These are phyloP conservation scores for Oryzias melastigma DNA, from an alignment of 2,113 vertebrate genomes.

Conservation along the genomic window DNA sequence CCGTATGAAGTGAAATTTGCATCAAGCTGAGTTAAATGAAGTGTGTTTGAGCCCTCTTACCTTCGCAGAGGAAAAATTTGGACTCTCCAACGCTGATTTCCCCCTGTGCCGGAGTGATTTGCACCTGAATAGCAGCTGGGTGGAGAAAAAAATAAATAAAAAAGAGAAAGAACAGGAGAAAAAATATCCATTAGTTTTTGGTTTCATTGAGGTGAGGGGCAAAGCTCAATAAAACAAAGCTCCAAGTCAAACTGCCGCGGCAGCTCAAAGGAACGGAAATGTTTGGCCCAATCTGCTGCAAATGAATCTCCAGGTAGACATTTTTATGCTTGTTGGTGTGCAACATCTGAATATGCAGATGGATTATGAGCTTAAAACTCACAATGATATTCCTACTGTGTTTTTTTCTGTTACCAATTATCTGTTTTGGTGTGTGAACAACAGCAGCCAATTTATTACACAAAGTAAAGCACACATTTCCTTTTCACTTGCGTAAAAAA, in stretches of 20 bases:
- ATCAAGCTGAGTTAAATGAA: slow-evolving; percentile 8
- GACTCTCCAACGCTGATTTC: slow-evolving; percentile 98
- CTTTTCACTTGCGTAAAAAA: too few species aligned
- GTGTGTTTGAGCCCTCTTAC: slow-evolving; percentile 64
- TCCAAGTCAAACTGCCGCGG: slow-evolving; percentile 25
- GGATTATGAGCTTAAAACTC: slow-evolving; percentile 7
- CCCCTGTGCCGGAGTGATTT: slow-evolving; percentile 91
- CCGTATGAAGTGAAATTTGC: slow-evolving; percentile 9
- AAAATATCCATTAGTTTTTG: slow-evolving; percentile 57
- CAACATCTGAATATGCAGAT: slow-evolving; percentile 27
- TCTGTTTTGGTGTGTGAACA: background rate
- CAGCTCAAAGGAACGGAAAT: slow-evolving; percentile 31
- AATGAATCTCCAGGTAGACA: slow-evolving; percentile 36
- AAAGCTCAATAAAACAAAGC: slow-evolving; percentile 13
- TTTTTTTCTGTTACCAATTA: background rate
- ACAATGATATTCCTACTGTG: too few species aligned
- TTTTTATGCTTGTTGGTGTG: slow-evolving; percentile 30
- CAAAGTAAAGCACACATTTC: too few species aligned
- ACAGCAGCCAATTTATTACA: too few species aligned
- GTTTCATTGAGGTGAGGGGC: slow-evolving; percentile 1
- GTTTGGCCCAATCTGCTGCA: slow-evolving; percentile 2
- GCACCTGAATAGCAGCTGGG: slow-evolving; percentile 90
- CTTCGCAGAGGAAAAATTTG: slow-evolving; percentile 97
- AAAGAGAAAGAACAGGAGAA: slow-evolving; percentile 3
- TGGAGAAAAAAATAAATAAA: slow-evolving; percentile 20